Base-by-base conservation (phyloP, 1,140 invertebrate species). In the Coenobita brevimanus region DNA sequence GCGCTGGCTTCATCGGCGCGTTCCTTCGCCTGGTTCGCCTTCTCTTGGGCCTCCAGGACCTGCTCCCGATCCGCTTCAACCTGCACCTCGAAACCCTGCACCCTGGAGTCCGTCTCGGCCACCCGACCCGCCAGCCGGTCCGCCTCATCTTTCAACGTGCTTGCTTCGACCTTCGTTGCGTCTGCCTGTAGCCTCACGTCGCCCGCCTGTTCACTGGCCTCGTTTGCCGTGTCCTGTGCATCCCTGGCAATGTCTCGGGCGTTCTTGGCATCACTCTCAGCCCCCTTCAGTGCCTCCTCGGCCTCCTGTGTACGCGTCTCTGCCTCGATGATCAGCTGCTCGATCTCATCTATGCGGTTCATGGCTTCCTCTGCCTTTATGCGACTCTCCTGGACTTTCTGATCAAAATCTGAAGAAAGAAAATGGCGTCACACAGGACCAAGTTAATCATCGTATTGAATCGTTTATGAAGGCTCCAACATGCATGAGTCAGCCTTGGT, bases 1-100 rank as follows among this genome's bases (percentile, higher is more conserved):
- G 95, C 95, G 54, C 95, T 95, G 0, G 97, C 96, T 90, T 96
- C 94, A 67, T 94, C 93, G 0, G 97, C 96, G 87, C 96, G 96
- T 24, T 94, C 96, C 92, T 97, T 97, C 1, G 97, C 97, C 93
- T 97, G 95, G 50, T 97, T 97, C 21, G 98, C 97, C 94, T 97
- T 94, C 90, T 94, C 93, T 90, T 95, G 93, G 2, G 95, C 95
- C 94, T 95, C 91, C 88, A 91, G 89, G 46, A 91, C 96, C 1
- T 96, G 92, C 79, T 95, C 94, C 81, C 95, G 94, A 91, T 98
- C 97, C 87, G 95, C 94, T 41, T 93, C 93, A 17, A 96, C 96
- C 91, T 96, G 94, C n/a, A 94, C 93, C 91, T 97, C 96, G 46
- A 97, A 93, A 30, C 95, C 93, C 46, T 94, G 93, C 50, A 98